phyloP scores from a whole-genome alignment of 2,797 vertebrate species.

The Eleutherodactylus coqui region DNA sequence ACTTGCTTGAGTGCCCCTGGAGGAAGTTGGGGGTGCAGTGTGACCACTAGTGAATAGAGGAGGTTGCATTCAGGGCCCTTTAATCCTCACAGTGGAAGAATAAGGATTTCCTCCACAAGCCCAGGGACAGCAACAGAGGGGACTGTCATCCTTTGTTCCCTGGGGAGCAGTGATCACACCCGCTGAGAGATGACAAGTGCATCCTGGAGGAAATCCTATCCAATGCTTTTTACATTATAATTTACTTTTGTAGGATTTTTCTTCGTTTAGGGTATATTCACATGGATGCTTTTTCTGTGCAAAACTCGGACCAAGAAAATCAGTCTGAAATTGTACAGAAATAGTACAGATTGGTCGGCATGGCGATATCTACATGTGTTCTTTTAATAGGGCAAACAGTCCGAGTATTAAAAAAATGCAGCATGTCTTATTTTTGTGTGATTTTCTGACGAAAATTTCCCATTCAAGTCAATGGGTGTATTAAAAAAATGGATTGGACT shows the following conservation, averaged over 20 bases:
- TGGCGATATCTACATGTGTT: no score
- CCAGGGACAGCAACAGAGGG: conserved; percentile 47
- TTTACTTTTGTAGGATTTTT: background rate
- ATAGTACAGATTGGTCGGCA: no score
- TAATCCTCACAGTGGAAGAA: conserved; percentile 34
- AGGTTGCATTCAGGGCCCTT: conserved; percentile 37
- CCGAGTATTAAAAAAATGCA: no score
- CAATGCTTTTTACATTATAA: background rate
- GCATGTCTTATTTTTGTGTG: no score
- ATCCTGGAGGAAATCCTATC: background rate
- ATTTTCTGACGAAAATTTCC: no score
- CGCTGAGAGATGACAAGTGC: conserved; percentile 19
- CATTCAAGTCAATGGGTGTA: no score
- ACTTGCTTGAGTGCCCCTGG: conserved; percentile 39
- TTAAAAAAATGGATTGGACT: no score
- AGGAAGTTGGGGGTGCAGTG: background rate
- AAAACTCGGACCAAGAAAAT: no score
- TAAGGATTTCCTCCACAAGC: conserved; percentile 40
- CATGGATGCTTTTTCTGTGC: no score
- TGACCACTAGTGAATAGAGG: conserved; percentile 34
- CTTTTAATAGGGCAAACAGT: no score
- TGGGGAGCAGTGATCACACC: background rate
- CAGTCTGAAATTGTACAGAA: no score
- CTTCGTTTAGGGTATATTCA: no score
- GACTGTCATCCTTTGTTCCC: conserved; percentile 44